Evolutionary conservation across 2,888 invertebrate genomes (phyloP), one percentile per base, ranked within the genome.

Genomic region (Melanargia galathea): DNA sequence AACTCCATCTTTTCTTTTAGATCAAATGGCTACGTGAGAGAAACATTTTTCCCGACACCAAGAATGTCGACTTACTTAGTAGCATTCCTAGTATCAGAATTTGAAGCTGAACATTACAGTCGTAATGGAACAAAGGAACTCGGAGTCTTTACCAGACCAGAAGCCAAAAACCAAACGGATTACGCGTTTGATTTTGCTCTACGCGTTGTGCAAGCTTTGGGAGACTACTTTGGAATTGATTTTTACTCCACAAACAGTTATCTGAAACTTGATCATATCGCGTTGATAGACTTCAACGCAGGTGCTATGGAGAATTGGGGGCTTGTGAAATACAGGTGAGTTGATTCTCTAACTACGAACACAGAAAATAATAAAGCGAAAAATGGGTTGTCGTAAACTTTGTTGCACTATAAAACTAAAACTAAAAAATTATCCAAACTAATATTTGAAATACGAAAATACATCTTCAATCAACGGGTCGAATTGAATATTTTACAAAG

Each of bases 221-320:
- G 92, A 18, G 77, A 86, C 0, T 96, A 93, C 73, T 94, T 95
- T 58, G 90, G 80, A 0, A 76, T 92, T n/a, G 74, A 88, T 8
- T 94, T 93, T 71, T 92, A 92, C 64, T 75, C 78, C 0, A 82
- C 87, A 5, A 77, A 94, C 66, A 92, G 91, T 1, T 87, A 95
- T 63, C 89, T 94, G 5, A 97, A 97, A 79, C 92, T 97, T 82
- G 96, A 97, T 76, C 94, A 97, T 76, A 94, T 97, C n/a, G 97
- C 96, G 1, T 92, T 98, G 64, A 95, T 96, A 0, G 96, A 97
- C 79, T 97, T 97, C 80, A 92, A 93, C 52, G 94, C 95, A 68
- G 96, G 96, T 48, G 97, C 97, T 58, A 97, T 97, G 97, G 97
- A 97, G 79, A 97, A 98, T 80, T 97, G 97, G 97, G 97, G 97